A percentile compares a stretch with the other conserved stretches of the same genome.
Evolutionary conservation across 35 echinoderm and acorn worm genomes (phyloP).

Genomic region (Strongylocentrotus purpuratus): DNA sequence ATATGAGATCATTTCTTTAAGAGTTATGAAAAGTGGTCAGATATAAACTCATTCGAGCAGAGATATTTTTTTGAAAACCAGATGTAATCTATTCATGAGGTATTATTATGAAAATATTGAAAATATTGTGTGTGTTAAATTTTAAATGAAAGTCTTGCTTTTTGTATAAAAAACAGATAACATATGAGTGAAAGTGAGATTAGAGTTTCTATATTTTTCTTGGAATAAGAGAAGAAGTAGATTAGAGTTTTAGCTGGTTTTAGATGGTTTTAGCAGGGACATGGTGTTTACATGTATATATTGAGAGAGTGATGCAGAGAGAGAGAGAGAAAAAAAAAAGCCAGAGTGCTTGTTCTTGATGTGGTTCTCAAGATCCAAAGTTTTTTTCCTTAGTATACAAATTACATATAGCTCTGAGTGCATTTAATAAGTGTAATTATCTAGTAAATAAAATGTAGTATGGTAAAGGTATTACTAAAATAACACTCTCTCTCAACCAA

Average conservation of each 20-base stretch:
- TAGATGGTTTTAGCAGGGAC: neutral
- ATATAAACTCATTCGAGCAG: neutral
- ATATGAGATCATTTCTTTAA: neutral
- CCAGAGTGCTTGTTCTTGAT: neutral
- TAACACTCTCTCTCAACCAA: too few relatives aligned
- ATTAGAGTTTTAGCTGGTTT: neutral
- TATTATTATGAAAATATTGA: slow-evolving; percentile 15
- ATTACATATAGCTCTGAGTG: neutral
- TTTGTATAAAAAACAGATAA: neutral
- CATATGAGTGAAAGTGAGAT: slow-evolving; percentile 3
- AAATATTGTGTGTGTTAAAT: slow-evolving; percentile 19
- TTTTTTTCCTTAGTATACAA: neutral
- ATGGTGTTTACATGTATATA: neutral
- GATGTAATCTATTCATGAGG: slow-evolving; percentile 17
- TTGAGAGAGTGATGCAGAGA: neutral
- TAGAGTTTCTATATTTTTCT: slow-evolving; percentile 14
- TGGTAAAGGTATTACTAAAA: neutral
- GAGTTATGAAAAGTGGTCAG: neutral
- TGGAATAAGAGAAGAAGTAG: neutral
- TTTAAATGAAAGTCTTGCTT: slow-evolving; percentile 5
- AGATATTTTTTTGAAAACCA: slow-evolving; percentile 19
- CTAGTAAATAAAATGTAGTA: neutral
- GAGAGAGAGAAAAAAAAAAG: neutral
- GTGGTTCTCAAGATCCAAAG: neutral
- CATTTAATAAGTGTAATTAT: neutral